These are phyloP conservation scores for Chrysodeixis includens DNA, from an alignment of 2,888 invertebrate species.

Conservation along the genomic window DNA sequence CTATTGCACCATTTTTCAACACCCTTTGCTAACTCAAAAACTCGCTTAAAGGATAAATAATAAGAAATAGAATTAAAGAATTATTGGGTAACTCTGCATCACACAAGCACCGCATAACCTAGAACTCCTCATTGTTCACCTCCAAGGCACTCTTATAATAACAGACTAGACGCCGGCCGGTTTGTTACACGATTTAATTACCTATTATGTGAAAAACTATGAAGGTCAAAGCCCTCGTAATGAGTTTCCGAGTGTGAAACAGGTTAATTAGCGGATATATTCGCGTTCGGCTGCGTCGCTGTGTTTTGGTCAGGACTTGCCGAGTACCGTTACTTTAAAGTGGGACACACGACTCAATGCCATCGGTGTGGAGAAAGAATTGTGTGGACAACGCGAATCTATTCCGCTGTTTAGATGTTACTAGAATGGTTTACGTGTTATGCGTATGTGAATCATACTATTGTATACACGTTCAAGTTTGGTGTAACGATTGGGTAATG, in stretches of 20 bases:
- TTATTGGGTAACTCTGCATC: slow-evolving; percentile 26
- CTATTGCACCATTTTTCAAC: too few species aligned
- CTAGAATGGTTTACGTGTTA: slow-evolving; percentile 13
- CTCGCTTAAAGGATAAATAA: too few species aligned
- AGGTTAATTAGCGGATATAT: slow-evolving; percentile 79
- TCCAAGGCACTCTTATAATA: slow-evolving; percentile 47
- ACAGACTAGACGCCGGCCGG: slow-evolving; percentile 41
- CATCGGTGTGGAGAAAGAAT: slow-evolving; percentile 58
- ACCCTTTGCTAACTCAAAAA: too few species aligned
- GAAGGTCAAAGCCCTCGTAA: slow-evolving; percentile 73
- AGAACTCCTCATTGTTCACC: slow-evolving; percentile 51
- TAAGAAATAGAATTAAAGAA: background rate
- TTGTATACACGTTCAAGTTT: background rate
- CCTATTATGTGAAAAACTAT: slow-evolving; percentile 61
- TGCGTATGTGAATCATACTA: background rate
- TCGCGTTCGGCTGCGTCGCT: slow-evolving; percentile 59
- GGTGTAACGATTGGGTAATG: background rate
- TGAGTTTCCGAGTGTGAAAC: slow-evolving; percentile 68
- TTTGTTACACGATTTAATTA: slow-evolving; percentile 56
- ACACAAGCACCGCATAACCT: slow-evolving; percentile 37
- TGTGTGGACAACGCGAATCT: slow-evolving; percentile 53
- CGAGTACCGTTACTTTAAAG: slow-evolving; percentile 75
- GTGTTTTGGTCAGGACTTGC: slow-evolving; percentile 76
- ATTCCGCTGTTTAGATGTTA: slow-evolving; percentile 32
- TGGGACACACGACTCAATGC: slow-evolving; percentile 71